Base-by-base conservation (phyloP, 2,888 invertebrate genomes). In the Tinea pellionella region DNA sequence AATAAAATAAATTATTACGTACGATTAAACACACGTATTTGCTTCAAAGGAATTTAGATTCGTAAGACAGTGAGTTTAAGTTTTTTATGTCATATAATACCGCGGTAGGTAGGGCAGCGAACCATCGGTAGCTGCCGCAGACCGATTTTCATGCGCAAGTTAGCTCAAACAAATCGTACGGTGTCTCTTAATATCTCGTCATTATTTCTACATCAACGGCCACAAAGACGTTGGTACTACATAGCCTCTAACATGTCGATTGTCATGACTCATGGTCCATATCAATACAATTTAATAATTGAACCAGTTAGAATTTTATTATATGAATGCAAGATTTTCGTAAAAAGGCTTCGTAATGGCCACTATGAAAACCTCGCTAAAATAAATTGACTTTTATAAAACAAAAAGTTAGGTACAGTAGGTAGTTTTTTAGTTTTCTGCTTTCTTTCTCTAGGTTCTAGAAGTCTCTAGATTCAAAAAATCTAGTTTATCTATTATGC, bases 121-220 rank as follows among this genome's bases (percentile, higher is more conserved):
- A 82, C 85, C 83, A 86, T 79, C 87, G 83, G 87, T 85, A 86
- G 87, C 87, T 77, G 79, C 74, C 74, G 80, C 77, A 73, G 68
- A 68, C 65, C 72, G 71, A 74, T 73, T 80, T 82, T 80, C 80
- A 78, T 84, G 81, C 83, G 82, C 80, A 80, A 78, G 78, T 82
- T 81, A 79, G 82, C 80, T 86, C 79, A 83, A 86, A 86, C 85
- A 86, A 86, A 86, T 87, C 85, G 81, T 86, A 84, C 80, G 82
- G 77, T 81, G 86, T 85, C 85, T 70, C 74, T 72, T 75, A 72
- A 63, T 59, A 80, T 87, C 72, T 72, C 65, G 70, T 86, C 83
- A 82, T 70, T 67, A 67, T 72, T 76, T 74, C 73, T 73, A 72
- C 71, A 69, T 72, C 71, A 69, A 64, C 68, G 77, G 64, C 66